Percentiles rank a stretch among this genome's conserved stretches.
These are phyloP conservation scores for Acanthornis magna DNA, from an alignment of 2,797 vertebrate genomes.

Conservation along the genomic window DNA sequence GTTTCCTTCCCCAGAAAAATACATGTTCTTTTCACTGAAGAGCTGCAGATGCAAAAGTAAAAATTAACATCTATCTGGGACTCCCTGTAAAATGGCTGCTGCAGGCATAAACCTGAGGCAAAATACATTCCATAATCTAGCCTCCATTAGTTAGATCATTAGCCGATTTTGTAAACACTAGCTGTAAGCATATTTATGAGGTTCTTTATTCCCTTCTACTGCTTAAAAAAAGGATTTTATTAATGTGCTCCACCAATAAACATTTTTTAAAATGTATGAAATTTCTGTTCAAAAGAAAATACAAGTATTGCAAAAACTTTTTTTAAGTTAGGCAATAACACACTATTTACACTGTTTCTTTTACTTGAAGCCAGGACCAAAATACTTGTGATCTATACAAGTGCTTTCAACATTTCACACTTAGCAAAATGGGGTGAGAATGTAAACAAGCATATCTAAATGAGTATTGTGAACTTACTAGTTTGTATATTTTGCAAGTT, in stretches of 20 bases:
- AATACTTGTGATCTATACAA: constrained; percentile 27
- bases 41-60: not conserved
- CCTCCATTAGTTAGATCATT: constrained; percentile 39
- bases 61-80: not conserved
- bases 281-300: constrained; percentile 44
- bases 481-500: constrained; percentile 53
- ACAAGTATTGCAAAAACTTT: not conserved
- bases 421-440: constrained; percentile 42
- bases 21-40: not conserved
- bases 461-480: constrained; percentile 39
- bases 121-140: constrained; percentile 43
- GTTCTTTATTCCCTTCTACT: not conserved
- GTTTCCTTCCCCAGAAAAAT: not conserved
- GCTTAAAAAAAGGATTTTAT: not conserved
- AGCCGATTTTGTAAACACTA: constrained; percentile 64
- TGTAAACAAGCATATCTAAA: constrained; percentile 51
- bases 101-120: not conserved
- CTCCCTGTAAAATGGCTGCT: not conserved
- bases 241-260: constrained; percentile 3
- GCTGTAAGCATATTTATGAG: constrained; percentile 44
- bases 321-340: not conserved
- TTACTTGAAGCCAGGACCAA: constrained; percentile 38
- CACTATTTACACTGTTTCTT: not conserved
- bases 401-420: constrained; percentile 29
- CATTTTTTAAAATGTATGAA: constrained; percentile 20